Evolutionary conservation across 2,113 vertebrate species (phyloP).

Genomic region (Alexandromys fortis): DNA sequence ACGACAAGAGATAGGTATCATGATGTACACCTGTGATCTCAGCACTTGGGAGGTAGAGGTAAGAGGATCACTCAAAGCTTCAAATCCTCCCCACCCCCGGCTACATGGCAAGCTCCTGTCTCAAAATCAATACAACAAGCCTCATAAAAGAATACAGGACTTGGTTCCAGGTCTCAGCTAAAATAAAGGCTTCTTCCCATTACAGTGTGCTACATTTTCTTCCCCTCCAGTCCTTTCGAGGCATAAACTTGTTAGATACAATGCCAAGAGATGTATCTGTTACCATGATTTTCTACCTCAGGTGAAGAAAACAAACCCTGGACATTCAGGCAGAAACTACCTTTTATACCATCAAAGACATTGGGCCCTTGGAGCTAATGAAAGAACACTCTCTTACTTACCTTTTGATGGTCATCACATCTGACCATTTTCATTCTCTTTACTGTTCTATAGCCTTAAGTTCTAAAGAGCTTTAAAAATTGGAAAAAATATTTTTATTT

Average conservation of each 20-base stretch:
- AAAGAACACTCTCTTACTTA: neutral
- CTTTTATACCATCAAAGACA: neutral
- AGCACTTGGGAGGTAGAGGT: neutral
- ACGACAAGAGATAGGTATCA: neutral
- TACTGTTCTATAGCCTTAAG: neutral
- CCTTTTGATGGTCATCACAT: neutral
- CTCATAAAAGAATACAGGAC: conserved; percentile 26
- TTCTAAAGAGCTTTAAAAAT: conserved; percentile 44
- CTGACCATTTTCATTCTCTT: neutral
- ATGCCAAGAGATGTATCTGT: neutral
- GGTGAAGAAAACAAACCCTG: neutral
- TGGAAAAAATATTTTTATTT: conserved; percentile 30
- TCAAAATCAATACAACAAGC: neutral
- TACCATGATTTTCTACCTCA: neutral
- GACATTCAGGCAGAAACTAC: neutral
- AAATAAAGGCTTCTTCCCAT: neutral
- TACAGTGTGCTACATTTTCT: neutral
- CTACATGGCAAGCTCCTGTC: neutral
- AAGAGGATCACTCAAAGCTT: neutral
- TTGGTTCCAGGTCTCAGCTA: neutral
- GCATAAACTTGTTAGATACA: neutral
- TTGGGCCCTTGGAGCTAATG: neutral
- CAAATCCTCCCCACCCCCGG: fast-evolving
- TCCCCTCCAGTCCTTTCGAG: neutral
- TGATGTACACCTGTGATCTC: neutral